Evolutionary conservation across 2,888 invertebrate genomes (phyloP).

Genomic region (Erynnis tages): DNA sequence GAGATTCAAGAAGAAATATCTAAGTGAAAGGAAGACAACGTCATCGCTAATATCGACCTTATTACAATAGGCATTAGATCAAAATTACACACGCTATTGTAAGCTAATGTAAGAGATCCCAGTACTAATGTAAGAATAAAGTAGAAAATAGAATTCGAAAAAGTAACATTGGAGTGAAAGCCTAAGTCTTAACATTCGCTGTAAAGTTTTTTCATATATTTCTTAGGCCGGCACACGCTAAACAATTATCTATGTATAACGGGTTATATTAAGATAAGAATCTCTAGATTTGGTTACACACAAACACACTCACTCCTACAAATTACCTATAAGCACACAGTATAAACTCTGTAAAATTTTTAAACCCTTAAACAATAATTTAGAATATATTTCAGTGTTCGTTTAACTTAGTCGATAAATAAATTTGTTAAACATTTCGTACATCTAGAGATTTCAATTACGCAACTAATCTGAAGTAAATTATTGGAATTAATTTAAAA

Average conservation of each 20-base stretch:
- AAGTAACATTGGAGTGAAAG: background rate
- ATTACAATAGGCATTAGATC: background rate
- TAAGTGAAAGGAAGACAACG: constrained; percentile 21
- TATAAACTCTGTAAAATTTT: constrained; percentile 2
- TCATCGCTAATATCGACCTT: constrained; percentile 11
- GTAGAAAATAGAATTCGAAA: background rate
- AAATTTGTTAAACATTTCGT: background rate
- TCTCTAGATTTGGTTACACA: constrained; percentile 8
- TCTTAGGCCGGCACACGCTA: constrained; percentile 12
- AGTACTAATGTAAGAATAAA: no score
- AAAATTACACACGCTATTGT: background rate
- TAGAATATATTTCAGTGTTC: constrained; percentile 18
- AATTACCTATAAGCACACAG: constrained; percentile 4
- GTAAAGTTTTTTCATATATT: constrained; percentile 12
- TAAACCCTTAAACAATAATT: constrained; percentile 20
- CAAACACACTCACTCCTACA: background rate
- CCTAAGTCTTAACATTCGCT: constrained; percentile 23
- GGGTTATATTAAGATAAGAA: no score
- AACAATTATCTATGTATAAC: no score
- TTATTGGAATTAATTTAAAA: no score
- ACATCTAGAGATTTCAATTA: constrained; percentile 23
- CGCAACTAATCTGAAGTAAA: background rate
- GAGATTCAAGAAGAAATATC: constrained; percentile 18
- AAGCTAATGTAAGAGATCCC: constrained; percentile 1
- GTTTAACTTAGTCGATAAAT: background rate